These are phyloP conservation scores for Lepidostoma basale DNA, from an alignment of 1,140 invertebrate species.

Conservation along the genomic window DNA sequence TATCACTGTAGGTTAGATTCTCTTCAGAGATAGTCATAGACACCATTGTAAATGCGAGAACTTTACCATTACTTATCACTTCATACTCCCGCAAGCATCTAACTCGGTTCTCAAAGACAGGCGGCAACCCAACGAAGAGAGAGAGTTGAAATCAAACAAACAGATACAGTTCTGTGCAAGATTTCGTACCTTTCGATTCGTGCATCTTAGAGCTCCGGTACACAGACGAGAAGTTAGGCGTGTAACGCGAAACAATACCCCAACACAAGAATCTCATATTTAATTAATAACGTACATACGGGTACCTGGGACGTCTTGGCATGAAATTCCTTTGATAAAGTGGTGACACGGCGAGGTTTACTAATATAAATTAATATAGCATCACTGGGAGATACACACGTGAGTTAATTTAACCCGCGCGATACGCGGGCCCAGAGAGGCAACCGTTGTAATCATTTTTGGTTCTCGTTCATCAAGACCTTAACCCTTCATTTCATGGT, in stretches of 20 bases:
- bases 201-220: not conserved
- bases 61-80: not conserved
- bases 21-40: too few relatives aligned
- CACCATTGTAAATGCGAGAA: too few relatives aligned
- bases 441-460: too few relatives aligned
- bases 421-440: not conserved
- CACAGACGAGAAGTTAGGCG: not conserved
- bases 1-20: too few relatives aligned
- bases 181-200: too few relatives aligned
- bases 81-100: too few relatives aligned
- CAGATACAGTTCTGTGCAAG: too few relatives aligned
- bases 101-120: too few relatives aligned
- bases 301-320: constrained; percentile 4
- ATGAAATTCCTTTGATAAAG: constrained; percentile 13
- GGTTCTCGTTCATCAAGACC: too few relatives aligned
- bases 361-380: constrained; percentile 2
- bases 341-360: not conserved
- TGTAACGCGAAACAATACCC: not conserved
- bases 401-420: not conserved
- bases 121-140: too few relatives aligned
- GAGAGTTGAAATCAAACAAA: too few relatives aligned
- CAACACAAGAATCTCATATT: not conserved
- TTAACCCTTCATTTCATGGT: too few relatives aligned
- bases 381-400: not conserved
- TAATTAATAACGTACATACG: constrained; percentile 3